Base-by-base conservation (phyloP, 2,797 vertebrate species). In the Tinamus major region DNA sequence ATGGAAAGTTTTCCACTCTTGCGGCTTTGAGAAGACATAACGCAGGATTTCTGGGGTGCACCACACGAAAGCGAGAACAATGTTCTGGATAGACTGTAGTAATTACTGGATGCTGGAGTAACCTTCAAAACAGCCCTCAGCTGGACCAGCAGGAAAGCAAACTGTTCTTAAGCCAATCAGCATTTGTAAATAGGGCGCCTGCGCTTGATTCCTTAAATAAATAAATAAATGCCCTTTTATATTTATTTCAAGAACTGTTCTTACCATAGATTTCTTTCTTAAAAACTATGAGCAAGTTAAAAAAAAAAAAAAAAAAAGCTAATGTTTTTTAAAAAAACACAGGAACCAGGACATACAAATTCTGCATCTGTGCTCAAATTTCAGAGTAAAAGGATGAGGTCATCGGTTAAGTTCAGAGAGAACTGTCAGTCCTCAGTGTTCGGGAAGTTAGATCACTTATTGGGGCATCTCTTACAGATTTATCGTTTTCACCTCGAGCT, bases 241-340 rank as follows among this genome's bases (percentile, higher is more conserved):
- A 48, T 95, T 90, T 94, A 58, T 82, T 63, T 91, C 88, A 85
- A 96, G 76, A 87, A 71, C 75, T 92, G 85, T 79, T 31, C 13
- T 89, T 75, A 90, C 87, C 93, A 53, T 90, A 94, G 89, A 51
- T 93, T 55, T 93, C 48, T 62, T 79, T 81, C 49, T 72, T 92
- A 85, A n/a, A 78, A 68, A 61, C 55, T 93, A 59, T 72, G 48
- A 76, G 31, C 68, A 46, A 79, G 39, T 79, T n/a, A n/a, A n/a
- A 35, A 35, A 35, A 35, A 35, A 35, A 35, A 35, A 58, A 77
- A 87, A 62, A 46, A 85, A 6, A 51, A 51, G 76, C 33, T 1
- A 1, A 31, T 59, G 27, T 76, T 92, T 81, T 72, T n/a, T n/a
- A 48, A 48, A 80, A 79, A 4, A 2, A 55, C 42, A 26, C 58